These are phyloP conservation scores for Pelobates fuscus DNA, from an alignment of 2,113 vertebrate species.

Conservation along the genomic window DNA sequence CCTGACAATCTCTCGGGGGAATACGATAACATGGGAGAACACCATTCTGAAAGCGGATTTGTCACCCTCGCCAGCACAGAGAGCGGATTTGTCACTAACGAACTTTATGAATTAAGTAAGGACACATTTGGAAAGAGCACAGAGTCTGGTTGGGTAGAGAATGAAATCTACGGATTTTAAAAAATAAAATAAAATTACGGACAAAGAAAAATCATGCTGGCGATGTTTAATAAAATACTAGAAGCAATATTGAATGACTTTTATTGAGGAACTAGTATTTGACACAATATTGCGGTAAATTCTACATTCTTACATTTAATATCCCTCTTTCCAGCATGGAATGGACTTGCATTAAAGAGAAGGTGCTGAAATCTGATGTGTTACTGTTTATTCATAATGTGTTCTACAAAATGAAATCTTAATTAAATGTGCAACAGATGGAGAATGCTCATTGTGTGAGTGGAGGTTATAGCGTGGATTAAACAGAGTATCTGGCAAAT, in stretches of 20 bases:
- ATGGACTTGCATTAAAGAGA: constrained; percentile 13
- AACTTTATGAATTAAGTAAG: constrained; percentile 85
- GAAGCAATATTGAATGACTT: not conserved
- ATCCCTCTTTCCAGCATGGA: not conserved
- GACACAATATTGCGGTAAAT: not conserved
- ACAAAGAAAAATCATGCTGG: not conserved
- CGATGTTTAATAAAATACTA: not conserved
- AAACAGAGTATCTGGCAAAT: too few species aligned
- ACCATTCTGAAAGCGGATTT: constrained; percentile 72
- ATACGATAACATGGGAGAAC: constrained; percentile 68
- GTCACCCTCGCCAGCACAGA: constrained; percentile 76
- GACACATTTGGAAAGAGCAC: constrained; percentile 58
- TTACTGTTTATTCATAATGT: not conserved
- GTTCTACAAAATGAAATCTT: not conserved
- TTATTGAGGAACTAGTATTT: not conserved
- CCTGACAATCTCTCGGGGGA: constrained; percentile 65
- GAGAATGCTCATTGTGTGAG: too few species aligned
- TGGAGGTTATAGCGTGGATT: too few species aligned
- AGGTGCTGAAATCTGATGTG: not conserved
- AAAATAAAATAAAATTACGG: not conserved
- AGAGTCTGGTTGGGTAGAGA: constrained; percentile 89
- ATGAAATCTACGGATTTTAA: constrained; percentile 91
- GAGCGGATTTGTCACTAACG: constrained; percentile 89
- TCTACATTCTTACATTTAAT: not conserved
- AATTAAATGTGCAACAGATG: too few species aligned